Evolutionary conservation across 2,888 invertebrate species (phyloP).

Genomic region (Byasa hedistus): DNA sequence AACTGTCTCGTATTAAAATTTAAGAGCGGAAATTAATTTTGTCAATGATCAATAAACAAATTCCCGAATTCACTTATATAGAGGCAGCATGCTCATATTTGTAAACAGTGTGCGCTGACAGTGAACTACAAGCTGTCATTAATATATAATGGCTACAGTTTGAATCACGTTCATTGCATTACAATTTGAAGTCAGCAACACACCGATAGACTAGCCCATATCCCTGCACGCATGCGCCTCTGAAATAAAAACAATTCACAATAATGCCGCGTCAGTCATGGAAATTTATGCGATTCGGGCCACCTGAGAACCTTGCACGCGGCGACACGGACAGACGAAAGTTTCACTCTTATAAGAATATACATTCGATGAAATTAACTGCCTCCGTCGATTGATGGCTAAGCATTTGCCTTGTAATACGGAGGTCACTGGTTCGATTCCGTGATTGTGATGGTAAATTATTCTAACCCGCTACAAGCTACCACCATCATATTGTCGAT

Average conservation of each 20-base stretch:
- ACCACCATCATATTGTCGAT: no score
- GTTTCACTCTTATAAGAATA: no score
- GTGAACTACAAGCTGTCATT: constrained; percentile 50
- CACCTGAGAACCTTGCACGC: constrained; percentile 34
- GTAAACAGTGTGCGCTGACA: constrained; percentile 76
- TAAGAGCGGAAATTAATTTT: neutral
- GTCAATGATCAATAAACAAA: neutral
- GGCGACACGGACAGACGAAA: neutral
- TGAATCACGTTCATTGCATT: constrained; percentile 40
- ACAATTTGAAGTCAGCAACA: constrained; percentile 68
- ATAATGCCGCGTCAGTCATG: constrained; percentile 79
- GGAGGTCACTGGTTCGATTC: no score
- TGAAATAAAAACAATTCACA: constrained; percentile 77
- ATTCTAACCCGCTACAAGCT: no score
- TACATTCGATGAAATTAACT: no score
- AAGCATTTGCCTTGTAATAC: no score
- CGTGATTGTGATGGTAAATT: no score
- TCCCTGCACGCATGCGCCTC: constrained; percentile 80
- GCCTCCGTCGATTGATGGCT: no score
- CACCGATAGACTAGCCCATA: constrained; percentile 74
- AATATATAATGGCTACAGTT: constrained; percentile 12
- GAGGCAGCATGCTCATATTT: constrained; percentile 77
- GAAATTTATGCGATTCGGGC: constrained; percentile 60
- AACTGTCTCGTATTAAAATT: neutral
- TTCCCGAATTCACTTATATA: constrained; percentile 39